Percentiles rank a stretch among this genome's conserved stretches.
These are phyloP conservation scores for Plodia interpunctella DNA, from an alignment of 1,140 invertebrate species.

Conservation along the genomic window DNA sequence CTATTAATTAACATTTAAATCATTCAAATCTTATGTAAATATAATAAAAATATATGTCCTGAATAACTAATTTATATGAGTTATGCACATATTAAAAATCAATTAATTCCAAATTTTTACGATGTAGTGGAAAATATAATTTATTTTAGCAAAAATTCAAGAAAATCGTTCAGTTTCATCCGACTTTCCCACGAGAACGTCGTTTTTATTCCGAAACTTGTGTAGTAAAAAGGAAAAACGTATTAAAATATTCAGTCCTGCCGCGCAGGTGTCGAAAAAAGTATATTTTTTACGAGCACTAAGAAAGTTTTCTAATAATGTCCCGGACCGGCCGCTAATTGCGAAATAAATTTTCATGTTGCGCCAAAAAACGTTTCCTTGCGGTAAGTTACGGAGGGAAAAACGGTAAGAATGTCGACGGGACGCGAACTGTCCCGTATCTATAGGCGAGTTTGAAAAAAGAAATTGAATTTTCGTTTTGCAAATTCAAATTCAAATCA, in stretches of 20 bases:
- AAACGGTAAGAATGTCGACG: slow-evolving; percentile 24
- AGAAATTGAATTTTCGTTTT: too few species aligned
- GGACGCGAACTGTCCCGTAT: slow-evolving; percentile 1
- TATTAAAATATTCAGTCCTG: slow-evolving; percentile 32
- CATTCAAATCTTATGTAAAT: too few species aligned
- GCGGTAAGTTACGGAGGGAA: slow-evolving; percentile 42
- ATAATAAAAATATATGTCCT: too few species aligned
- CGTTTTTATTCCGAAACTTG: slow-evolving; percentile 10
- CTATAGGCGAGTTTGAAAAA: neutral
- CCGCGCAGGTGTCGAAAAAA: slow-evolving; percentile 51
- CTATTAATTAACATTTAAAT: too few species aligned
- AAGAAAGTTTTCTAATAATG: slow-evolving; percentile 69
- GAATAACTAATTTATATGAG: too few species aligned
- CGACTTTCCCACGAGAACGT: neutral
- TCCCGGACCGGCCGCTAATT: slow-evolving; percentile 52
- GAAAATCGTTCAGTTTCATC: neutral
- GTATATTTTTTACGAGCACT: slow-evolving; percentile 51
- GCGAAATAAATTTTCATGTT: slow-evolving; percentile 67
- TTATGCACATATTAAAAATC: too few species aligned
- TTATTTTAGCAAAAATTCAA: too few species aligned
- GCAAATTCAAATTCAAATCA: too few species aligned
- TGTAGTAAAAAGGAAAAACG: slow-evolving; percentile 7
- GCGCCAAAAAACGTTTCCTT: slow-evolving; percentile 44
- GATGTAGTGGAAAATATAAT: too few species aligned
- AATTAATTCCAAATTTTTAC: too few species aligned